These are phyloP conservation scores for Lampropteryx suffumata DNA, from an alignment of 2,888 invertebrate genomes.

Conservation along the genomic window DNA sequence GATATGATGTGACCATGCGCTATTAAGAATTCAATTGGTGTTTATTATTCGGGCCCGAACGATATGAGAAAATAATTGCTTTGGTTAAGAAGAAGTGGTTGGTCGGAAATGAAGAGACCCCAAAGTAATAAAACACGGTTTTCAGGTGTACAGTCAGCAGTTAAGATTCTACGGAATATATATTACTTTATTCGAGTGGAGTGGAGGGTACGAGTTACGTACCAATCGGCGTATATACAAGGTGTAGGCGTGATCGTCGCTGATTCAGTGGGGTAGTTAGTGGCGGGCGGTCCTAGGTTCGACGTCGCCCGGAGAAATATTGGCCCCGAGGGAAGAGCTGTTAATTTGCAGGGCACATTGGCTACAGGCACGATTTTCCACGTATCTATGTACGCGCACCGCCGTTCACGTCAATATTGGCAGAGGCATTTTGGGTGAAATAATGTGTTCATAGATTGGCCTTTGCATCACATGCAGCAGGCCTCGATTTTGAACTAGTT, in stretches of 20 bases:
- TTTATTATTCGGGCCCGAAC: neutral
- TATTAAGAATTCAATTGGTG: neutral
- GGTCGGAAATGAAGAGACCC: neutral
- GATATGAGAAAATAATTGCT: neutral
- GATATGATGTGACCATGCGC: neutral
- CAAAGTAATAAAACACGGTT: conserved; percentile 13
- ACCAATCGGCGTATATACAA: conserved; percentile 80
- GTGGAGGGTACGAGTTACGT: conserved; percentile 68
- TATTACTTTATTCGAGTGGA: conserved; percentile 71
- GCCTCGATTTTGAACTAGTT: conserved; percentile 22
- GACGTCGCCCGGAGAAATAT: conserved; percentile 79
- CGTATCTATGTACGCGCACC: conserved; percentile 47
- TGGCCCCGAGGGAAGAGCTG: conserved; percentile 75
- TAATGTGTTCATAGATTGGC: conserved; percentile 30
- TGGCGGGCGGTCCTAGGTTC: conserved; percentile 78
- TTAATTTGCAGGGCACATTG: conserved; percentile 77
- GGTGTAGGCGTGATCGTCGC: conserved; percentile 81
- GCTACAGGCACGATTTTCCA: conserved; percentile 72
- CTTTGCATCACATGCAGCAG: conserved; percentile 20
- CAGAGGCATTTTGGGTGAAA: conserved; percentile 46
- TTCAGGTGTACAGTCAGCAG: conserved; percentile 60
- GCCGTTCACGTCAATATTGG: conserved; percentile 49
- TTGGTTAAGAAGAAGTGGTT: neutral
- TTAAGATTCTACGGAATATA: conserved; percentile 61
- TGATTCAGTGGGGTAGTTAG: conserved; percentile 82